These are phyloP conservation scores for Dicrostonyx torquatus DNA, from an alignment of 2,797 vertebrate genomes.

Conservation along the genomic window DNA sequence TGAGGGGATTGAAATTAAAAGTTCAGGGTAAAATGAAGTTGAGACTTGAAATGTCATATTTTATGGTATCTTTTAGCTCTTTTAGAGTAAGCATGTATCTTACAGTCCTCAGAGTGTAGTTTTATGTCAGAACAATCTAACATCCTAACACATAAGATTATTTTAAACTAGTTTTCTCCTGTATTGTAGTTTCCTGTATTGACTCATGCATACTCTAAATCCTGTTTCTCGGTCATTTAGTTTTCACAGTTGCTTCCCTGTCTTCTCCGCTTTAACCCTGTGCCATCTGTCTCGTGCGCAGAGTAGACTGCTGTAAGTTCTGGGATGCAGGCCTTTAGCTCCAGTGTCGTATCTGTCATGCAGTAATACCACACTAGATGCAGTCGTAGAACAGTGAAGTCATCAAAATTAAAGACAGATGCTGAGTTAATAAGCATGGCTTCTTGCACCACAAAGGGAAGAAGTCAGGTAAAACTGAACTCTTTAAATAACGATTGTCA, in stretches of 20 bases:
- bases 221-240: slow-evolving; percentile 1
- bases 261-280: background rate
- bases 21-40: slow-evolving; percentile 22
- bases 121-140: slow-evolving; percentile 43
- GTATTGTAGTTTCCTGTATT: slow-evolving; percentile 19
- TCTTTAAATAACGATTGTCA: slow-evolving; percentile 34
- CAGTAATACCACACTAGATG: background rate
- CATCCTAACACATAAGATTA: slow-evolving; percentile 3
- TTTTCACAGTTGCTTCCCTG: background rate
- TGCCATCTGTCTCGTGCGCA: background rate
- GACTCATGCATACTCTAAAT: background rate
- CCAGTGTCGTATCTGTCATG: background rate
- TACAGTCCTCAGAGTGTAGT: background rate
- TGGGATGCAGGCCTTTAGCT: background rate
- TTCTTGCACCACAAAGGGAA: background rate
- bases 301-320: background rate
- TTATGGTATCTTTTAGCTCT: background rate
- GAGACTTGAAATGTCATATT: slow-evolving; percentile 20
- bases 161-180: background rate
- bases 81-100: background rate
- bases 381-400: slow-evolving; percentile 21
- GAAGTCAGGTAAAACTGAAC: slow-evolving; percentile 4
- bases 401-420: slow-evolving; percentile 28
- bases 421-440: background rate
- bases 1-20: slow-evolving; percentile 39